These are phyloP conservation scores for Glossosoma conforme DNA, from an alignment of 1,140 invertebrate genomes.

Conservation along the genomic window DNA sequence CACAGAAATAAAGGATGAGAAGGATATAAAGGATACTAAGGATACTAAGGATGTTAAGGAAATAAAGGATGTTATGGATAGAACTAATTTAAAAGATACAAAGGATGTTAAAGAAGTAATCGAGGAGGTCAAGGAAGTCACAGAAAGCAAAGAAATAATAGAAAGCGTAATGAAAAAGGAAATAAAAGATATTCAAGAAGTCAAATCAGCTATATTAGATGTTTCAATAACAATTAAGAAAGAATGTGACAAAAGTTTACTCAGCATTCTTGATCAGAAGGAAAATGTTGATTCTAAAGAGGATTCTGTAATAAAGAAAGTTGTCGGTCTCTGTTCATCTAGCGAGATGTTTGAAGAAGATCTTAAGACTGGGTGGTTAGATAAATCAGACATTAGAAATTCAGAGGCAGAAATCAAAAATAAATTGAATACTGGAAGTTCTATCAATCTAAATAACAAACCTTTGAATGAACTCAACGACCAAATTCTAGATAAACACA, in stretches of 20 bases:
- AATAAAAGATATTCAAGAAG: too few species aligned
- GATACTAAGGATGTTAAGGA: too few species aligned
- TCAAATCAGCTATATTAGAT: too few species aligned
- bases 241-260: constrained; percentile 1
- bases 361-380: constrained; percentile 9
- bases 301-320: constrained; percentile 73
- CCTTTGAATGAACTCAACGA: constrained; percentile 17
- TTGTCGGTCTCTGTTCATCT: constrained; percentile 54
- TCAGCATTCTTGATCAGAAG: constrained; percentile 8
- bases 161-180: too few species aligned
- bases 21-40: too few species aligned
- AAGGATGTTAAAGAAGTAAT: too few species aligned
- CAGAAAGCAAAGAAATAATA: too few species aligned
- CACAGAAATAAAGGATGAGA: too few species aligned
- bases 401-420: constrained; percentile 27
- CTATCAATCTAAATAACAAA: constrained; percentile 10
- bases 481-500: constrained; percentile 16
- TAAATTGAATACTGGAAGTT: constrained; percentile 5
- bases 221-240: constrained; percentile 1
- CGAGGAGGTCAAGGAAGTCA: too few species aligned
- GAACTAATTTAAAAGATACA: too few species aligned
- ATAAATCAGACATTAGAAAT: constrained; percentile 1
- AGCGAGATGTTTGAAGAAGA: constrained; percentile 16
- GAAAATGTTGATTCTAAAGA: constrained; percentile 50
- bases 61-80: too few species aligned